phyloP scores from a whole-genome alignment of 2,888 invertebrate genomes.

The Apodemia mormo region DNA sequence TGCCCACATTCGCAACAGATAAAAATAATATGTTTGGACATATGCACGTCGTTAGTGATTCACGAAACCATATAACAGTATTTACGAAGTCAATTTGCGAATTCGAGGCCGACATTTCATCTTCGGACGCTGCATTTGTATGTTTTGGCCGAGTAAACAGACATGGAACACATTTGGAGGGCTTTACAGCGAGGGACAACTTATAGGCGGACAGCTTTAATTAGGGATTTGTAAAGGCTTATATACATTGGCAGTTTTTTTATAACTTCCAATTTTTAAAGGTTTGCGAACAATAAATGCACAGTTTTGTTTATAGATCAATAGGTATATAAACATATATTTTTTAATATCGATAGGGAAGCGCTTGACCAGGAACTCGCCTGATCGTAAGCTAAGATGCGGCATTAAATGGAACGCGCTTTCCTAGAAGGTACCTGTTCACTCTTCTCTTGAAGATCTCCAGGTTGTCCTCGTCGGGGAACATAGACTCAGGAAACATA shows the following conservation, averaged over 20 bases:
- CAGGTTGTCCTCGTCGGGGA: too few relatives aligned
- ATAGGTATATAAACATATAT: too few relatives aligned
- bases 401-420: too few relatives aligned
- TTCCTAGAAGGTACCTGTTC: too few relatives aligned
- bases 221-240: neutral
- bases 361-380: too few relatives aligned
- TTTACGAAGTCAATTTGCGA: conserved; percentile 22
- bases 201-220: neutral
- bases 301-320: too few relatives aligned
- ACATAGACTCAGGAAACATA: too few relatives aligned
- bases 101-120: conserved; percentile 11
- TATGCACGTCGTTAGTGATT: conserved; percentile 2
- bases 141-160: conserved; percentile 15
- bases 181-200: neutral
- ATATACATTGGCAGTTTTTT: neutral
- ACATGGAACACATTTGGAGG: conserved; percentile 3
- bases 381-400: too few relatives aligned
- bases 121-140: conserved; percentile 14
- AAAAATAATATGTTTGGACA: conserved; percentile 15
- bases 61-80: conserved; percentile 10
- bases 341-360: too few relatives aligned
- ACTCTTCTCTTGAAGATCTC: too few relatives aligned
- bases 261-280: neutral
- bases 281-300: too few relatives aligned
- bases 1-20: conserved; percentile 2